Base-by-base conservation (phyloP, 2,113 vertebrate genomes). In the Raja brachyura region DNA sequence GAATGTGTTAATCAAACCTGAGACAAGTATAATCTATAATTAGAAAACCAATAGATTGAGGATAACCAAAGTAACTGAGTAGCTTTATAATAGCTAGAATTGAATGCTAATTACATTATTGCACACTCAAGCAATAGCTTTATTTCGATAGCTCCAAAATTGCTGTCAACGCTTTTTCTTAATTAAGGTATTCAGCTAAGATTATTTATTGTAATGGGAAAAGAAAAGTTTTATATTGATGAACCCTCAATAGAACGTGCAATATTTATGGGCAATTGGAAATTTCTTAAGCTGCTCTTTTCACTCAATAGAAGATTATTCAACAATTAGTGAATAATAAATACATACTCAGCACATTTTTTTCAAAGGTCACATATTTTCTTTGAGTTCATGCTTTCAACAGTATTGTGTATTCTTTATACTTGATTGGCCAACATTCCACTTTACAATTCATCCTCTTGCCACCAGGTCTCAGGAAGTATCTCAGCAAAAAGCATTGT, bases 71-170 rank as follows among this genome's bases (percentile, higher is more conserved):
- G 68, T 92, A 54, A 90, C 33, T 90, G 88, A 39, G 68, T 92
- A 73, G 68, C 68, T 92, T 92, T 73, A 92, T 31, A 48, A 92
- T 92, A 25, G 90, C 39, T 7, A 92, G 33, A 73, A 73, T 73
- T 92, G 90, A 92, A 92, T 31, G 22, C 66, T 70, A 68, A 92
- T 92, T 70, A 92, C 66, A 39, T 73, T 92, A 39, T 92, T 92
- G 68, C 22, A 92, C 9, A 54, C 68, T 73, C 66, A 70, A 92
- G 90, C 66, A 92, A 92, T 73, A 54, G 90, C 4, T 73, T 92
- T 73, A 4, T 54, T 74, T 31, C 73, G 90, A 92, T 92, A 25
- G 39, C 90, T 92, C 68, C 73, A 74, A 92, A 74, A 73, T 73
- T 92, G 20, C 90, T 73, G 90, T 92, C 88, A 73, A 68, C 73